phyloP scores from a whole-genome alignment of 2,888 invertebrate species.

The Anarsia innoxiella region DNA sequence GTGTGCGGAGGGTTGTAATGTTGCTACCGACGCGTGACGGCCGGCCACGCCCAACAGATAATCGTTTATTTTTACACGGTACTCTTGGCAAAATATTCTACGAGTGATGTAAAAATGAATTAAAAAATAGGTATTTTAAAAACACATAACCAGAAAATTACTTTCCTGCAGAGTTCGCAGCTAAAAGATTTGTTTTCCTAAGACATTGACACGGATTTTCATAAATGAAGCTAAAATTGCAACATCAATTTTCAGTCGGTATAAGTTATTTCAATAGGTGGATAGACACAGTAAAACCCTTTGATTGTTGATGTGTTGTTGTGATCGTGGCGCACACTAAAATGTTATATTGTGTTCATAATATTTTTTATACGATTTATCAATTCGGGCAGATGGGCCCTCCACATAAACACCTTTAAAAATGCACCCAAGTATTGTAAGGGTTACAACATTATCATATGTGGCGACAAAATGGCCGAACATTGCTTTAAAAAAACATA shows the following conservation, averaged over 20 bases:
- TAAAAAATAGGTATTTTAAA: too few relatives aligned
- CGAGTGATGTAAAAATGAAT: too few relatives aligned
- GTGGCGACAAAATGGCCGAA: conserved; percentile 49
- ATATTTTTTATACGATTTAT: conserved; percentile 69
- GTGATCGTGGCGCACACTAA: conserved; percentile 29
- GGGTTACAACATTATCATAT: conserved; percentile 63
- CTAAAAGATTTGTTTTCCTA: too few relatives aligned
- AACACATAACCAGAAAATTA: too few relatives aligned
- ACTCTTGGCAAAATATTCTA: conserved; percentile 16
- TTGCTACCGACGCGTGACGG: conserved; percentile 49
- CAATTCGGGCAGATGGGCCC: conserved; percentile 68
- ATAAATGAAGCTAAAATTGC: not conserved
- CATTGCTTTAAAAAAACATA: conserved; percentile 5
- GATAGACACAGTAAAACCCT: too few relatives aligned
- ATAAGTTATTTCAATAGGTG: not conserved
- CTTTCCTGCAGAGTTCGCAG: too few relatives aligned
- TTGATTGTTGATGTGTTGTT: not conserved
- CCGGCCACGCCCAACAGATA: conserved; percentile 58
- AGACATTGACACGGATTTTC: too few relatives aligned
- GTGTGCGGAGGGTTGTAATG: conserved; percentile 43
- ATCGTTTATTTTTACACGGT: conserved; percentile 49
- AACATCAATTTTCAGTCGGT: not conserved
- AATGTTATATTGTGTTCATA: conserved; percentile 35
- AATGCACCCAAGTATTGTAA: conserved; percentile 60
- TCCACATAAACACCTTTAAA: conserved; percentile 64